phyloP scores from a whole-genome alignment of 2,888 invertebrate species.

The Drosophila antonietae region DNA sequence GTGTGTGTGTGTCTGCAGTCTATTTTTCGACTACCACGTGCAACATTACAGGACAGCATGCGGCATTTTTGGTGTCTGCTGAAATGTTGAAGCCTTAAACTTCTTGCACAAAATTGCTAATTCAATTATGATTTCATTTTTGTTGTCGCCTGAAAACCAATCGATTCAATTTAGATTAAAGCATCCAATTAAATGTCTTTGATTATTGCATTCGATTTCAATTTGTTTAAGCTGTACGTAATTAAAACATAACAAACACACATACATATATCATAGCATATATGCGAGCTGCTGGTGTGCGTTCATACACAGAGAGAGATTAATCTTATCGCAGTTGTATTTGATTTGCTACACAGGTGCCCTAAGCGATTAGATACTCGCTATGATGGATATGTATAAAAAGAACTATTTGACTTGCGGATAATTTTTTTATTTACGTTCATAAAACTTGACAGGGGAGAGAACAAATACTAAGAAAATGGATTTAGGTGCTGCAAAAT shows the following conservation, averaged over 20 bases:
- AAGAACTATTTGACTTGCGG: slow-evolving; percentile 1
- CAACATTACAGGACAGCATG: slow-evolving; percentile 68
- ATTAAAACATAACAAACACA: background rate
- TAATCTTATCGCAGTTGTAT: slow-evolving; percentile 40
- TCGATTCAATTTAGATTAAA: slow-evolving; percentile 1
- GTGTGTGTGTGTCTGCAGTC: slow-evolving; percentile 54
- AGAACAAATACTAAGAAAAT: background rate
- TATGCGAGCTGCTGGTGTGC: background rate
- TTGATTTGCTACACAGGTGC: slow-evolving; percentile 19
- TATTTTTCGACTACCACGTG: slow-evolving; percentile 69
- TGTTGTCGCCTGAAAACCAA: background rate
- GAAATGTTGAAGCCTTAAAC: slow-evolving; percentile 65
- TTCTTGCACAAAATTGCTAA: slow-evolving; percentile 65
- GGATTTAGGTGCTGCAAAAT: background rate
- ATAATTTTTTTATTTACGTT: background rate
- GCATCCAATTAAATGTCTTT: background rate
- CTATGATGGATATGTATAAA: slow-evolving; percentile 12
- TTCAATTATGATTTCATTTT: slow-evolving; percentile 28
- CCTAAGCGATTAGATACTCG: slow-evolving; percentile 6
- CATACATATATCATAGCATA: background rate
- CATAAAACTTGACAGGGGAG: too few species aligned
- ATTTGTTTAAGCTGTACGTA: background rate
- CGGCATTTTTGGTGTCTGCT: slow-evolving; percentile 72
- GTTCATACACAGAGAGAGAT: background rate
- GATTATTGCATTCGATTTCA: background rate